Conservation (phyloP, 2,113 vertebrate genomes). For the Psephotus haematonotus region DNA sequence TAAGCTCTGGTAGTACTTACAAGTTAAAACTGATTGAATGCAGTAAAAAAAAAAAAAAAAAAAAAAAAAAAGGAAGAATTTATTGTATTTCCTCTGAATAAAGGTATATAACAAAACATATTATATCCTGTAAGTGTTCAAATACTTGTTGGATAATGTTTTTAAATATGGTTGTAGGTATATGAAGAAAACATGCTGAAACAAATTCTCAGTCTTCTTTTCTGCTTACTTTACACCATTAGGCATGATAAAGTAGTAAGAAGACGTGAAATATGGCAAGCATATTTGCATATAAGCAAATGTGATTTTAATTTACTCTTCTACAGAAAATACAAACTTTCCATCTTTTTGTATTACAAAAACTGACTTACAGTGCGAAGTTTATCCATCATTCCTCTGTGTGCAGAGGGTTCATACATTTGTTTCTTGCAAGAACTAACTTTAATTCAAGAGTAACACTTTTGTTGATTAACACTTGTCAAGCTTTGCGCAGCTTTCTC, state of each 20-base stretch:
- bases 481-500: background rate
- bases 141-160: background rate
- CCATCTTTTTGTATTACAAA: background rate
- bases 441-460: background rate
- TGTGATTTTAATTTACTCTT: background rate
- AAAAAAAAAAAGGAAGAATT: background rate
- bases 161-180: background rate
- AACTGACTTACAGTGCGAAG: background rate
- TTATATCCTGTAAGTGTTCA: background rate
- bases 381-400: background rate
- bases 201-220: background rate
- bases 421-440: background rate
- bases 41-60: background rate
- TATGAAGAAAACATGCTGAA: background rate
- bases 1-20: background rate
- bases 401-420: background rate
- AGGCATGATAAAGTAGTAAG: background rate
- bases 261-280: background rate
- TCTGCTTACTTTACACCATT: background rate
- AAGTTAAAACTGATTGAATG: background rate
- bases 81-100: background rate
- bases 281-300: background rate
- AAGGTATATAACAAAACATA: background rate
- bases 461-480: background rate
- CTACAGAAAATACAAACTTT: background rate